Conservation (phyloP, 1,140 invertebrate species). For the Cardiocondyla obscurior region DNA sequence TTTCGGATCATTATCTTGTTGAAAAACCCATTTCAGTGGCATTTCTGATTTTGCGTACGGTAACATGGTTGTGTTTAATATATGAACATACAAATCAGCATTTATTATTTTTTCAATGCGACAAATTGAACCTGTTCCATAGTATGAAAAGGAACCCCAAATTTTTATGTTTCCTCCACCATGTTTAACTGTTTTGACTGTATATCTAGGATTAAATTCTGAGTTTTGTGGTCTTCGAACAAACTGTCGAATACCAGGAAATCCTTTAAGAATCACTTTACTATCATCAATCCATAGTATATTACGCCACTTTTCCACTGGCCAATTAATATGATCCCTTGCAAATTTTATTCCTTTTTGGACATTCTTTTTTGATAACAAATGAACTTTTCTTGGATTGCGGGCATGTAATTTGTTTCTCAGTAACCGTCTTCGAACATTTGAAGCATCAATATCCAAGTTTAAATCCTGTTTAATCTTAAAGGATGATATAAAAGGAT, state of each 20-base stretch:
- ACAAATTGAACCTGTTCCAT: not conserved
- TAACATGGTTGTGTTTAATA: not conserved
- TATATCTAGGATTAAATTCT: constrained; percentile 7
- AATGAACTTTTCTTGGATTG: not conserved
- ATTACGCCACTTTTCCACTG: not conserved
- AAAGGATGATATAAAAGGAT: no score
- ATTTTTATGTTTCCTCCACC: not conserved
- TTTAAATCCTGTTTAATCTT: not conserved
- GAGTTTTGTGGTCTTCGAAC: constrained; percentile 4
- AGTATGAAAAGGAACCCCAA: not conserved
- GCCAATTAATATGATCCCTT: not conserved
- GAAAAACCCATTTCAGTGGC: no score
- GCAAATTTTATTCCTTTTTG: not conserved
- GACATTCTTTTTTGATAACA: not conserved
- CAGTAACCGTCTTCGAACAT: not conserved
- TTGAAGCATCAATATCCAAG: constrained; percentile 2
- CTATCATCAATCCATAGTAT: not conserved
- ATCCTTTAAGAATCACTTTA: not conserved
- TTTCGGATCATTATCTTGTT: no score
- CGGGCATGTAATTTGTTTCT: not conserved
- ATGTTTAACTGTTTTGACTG: not conserved
- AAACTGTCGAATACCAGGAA: not conserved
- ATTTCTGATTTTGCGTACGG: no score
- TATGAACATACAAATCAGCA: not conserved
- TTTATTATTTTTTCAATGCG: not conserved